Evolutionary conservation across 2,888 invertebrate genomes (phyloP), one percentile per base, ranked within the genome.

Genomic region (Apamea crenata): DNA sequence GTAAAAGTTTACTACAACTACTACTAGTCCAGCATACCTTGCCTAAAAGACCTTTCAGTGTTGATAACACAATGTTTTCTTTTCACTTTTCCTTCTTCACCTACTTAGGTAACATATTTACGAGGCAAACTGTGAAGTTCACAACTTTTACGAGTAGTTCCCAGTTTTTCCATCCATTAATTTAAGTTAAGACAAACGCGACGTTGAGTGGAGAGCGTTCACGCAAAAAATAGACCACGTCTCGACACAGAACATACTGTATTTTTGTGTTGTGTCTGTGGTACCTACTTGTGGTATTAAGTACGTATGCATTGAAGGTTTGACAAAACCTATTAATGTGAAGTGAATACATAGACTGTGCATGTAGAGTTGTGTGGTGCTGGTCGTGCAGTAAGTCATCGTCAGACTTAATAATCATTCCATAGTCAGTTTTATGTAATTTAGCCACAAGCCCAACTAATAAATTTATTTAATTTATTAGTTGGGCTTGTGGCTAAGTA

Each of bases 161-260:
- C 12, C 61, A 85, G 79, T 86, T 85, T 86, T 85, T 85, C 75
- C 56, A 32, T 56, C 29, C 88, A 88, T 86, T 88, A 79, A 82
- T 86, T 85, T 85, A 71, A 76, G 77, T 80, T 88, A 85, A 77
- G 82, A 75, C 78, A 71, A 80, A 85, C 66, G 65, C 18, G 74
- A 77, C 59, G 78, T 70, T 69, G 59, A 78, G 87, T 78, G 73
- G 77, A 63, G 53, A 72, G 56, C 56, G 73, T 77, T 61, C 65
- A 68, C 73, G 56, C 67, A 80, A 78, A 69, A 86, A 88, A 70
- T 47, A 74, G 50, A 53, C 76, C 25, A 50, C 63, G 66, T 50
- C 74, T 50, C 50, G 47, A 77, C 77, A 74, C n/a, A 61, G 63
- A 87, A 79, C 59, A 67, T 56, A 7, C 7, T 14, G 70, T 69